Conservation (phyloP, 2,888 invertebrate species). For the Tillus elongatus region DNA sequence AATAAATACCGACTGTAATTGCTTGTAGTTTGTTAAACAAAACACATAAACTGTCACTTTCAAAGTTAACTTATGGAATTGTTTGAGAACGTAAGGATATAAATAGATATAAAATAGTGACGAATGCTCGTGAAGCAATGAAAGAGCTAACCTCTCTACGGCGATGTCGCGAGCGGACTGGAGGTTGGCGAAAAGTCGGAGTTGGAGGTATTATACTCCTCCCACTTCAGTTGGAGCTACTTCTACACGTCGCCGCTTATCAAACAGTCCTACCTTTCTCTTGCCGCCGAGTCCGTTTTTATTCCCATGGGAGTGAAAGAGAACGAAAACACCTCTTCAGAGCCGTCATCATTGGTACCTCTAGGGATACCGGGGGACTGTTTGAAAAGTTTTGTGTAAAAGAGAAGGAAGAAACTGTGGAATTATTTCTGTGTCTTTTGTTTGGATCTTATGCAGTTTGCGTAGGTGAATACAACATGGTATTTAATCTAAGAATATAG, state of each 20-base stretch:
- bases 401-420: conserved; percentile 13
- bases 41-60: no score
- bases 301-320: conserved; percentile 31
- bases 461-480: no score
- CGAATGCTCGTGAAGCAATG: no score
- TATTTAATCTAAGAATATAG: no score
- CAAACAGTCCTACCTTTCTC: conserved; percentile 32
- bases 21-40: no score
- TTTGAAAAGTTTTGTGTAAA: conserved; percentile 15
- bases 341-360: conserved; percentile 33
- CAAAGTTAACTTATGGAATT: no score
- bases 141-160: no score
- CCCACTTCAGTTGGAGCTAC: conserved; percentile 33
- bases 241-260: conserved; percentile 35
- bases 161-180: conserved; percentile 30
- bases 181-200: conserved; percentile 32
- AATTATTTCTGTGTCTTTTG: no score
- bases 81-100: no score
- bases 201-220: conserved; percentile 35
- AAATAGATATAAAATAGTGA: no score
- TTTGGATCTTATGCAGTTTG: no score
- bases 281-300: conserved; percentile 26
- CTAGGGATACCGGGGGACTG: conserved; percentile 25
- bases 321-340: conserved; percentile 30
- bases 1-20: no score